A percentile compares a stretch with the other conserved stretches of the same genome.
These are phyloP conservation scores for Leptinotarsa undecemlineata DNA, from an alignment of 1,140 invertebrate species.

Conservation along the genomic window DNA sequence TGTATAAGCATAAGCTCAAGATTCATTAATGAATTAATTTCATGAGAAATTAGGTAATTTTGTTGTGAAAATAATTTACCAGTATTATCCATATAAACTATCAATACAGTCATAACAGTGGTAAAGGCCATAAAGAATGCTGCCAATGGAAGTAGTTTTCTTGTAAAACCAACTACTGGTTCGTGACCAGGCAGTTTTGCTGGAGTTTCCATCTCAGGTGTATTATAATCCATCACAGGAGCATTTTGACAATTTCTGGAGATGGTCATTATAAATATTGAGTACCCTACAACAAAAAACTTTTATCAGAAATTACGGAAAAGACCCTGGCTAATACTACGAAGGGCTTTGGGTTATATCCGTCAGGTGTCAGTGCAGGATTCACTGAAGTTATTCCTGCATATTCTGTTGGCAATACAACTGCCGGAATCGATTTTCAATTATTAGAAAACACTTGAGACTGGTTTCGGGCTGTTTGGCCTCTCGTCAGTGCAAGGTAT, in stretches of 20 bases:
- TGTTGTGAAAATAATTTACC: constrained; percentile 55
- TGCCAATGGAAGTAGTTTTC: constrained; percentile 63
- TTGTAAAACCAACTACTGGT: constrained; percentile 38
- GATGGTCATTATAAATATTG: constrained; percentile 17
- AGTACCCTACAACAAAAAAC: no score
- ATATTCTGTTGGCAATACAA: no score
- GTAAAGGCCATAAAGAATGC: constrained; percentile 69
- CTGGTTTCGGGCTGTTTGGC: no score
- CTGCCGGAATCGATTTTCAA: no score
- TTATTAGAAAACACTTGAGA: no score
- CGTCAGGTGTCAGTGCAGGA: no score
- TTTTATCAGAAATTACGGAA: no score
- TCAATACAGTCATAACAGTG: constrained; percentile 67
- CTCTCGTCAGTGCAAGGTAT: no score
- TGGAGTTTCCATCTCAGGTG: constrained; percentile 33
- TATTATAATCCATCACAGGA: constrained; percentile 21
- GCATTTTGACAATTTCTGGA: constrained; percentile 28
- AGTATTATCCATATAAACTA: constrained; percentile 70
- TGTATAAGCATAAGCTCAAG: background rate
- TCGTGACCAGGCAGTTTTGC: constrained; percentile 39
- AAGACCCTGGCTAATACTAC: no score
- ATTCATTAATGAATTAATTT: background rate
- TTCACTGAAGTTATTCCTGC: no score
- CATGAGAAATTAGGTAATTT: background rate
- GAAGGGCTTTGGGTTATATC: no score